Percentiles rank a stretch among this genome's conserved stretches.
Evolutionary conservation across 2,888 invertebrate species (phyloP).

Genomic region (Agrotis segetum): DNA sequence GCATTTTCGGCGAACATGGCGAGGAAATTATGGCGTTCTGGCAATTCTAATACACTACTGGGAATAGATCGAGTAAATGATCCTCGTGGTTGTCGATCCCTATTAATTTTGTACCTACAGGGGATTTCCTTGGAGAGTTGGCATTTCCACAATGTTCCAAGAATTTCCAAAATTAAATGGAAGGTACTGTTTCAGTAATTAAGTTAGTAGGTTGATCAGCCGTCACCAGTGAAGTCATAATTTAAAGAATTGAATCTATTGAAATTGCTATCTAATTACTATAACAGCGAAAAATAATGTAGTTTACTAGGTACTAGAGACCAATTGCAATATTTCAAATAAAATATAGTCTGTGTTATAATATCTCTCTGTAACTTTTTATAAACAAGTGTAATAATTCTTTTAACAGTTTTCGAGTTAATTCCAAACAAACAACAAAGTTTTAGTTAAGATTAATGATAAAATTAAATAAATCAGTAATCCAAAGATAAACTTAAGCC

Average conservation of each 20-base stretch:
- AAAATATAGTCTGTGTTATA: no score
- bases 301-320: no score
- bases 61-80: conserved; percentile 27
- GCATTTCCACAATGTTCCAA: conserved; percentile 8
- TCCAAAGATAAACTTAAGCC: not conserved
- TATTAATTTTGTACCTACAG: conserved; percentile 9
- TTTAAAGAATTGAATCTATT: no score
- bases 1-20: conserved; percentile 25
- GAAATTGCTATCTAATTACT: no score
- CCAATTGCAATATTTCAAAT: no score
- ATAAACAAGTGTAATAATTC: no score
- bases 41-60: conserved; percentile 23
- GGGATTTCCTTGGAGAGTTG: conserved; percentile 14
- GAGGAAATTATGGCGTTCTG: not conserved
- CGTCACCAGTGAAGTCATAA: not conserved
- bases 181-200: not conserved
- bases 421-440: no score
- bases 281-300: no score
- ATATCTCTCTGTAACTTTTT: no score
- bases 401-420: no score
- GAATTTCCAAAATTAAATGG: conserved; percentile 9
- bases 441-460: no score
- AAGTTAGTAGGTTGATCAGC: conserved; percentile 5
- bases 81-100: conserved; percentile 11
- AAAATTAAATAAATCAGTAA: not conserved